Evolutionary conservation across 2,113 vertebrate genomes (phyloP), one percentile per base, ranked within the genome.

Genomic region (Mesitornis unicolor): DNA sequence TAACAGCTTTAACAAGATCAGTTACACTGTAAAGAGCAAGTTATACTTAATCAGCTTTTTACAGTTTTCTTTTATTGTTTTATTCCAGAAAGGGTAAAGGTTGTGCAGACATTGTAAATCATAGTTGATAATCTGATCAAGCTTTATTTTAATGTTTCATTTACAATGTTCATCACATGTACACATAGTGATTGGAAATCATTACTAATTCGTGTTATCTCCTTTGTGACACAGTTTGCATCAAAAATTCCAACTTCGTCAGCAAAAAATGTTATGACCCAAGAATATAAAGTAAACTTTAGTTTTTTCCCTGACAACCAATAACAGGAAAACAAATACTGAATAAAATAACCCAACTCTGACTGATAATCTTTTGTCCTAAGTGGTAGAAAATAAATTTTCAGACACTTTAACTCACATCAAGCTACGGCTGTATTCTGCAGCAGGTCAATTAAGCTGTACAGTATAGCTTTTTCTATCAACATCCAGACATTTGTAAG

Each of bases 261-360:
- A 76, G 47, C 0, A 0, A 76, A 91, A 84, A 77, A 43, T 7
- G 0, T 64, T 53, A 20, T n/a, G 64, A 80, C 3, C 10, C 13
- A 60, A 70, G 50, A 70, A 74, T 54, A 81, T 65, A 77, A 67
- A 89, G 25, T 18, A 28, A 84, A 85, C 4, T 68, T 91, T 13
- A 16, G 19, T 40, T 89, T 18, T n/a, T 91, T 90, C 26, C 10
- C 2, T n/a, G 4, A 48, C 18, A 68, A 75, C 56, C 18, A 54
- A 36, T 35, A 71, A 8, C 20, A 48, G 33, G 14, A 11, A 61
- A 84, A 54, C 8, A 85, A 77, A 6, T 7, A 26, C 0, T 16
- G 14, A 33, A 48, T 25, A 36, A 83, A 38, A 74, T 40, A 60
- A 0, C 0, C 15, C 35, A 60, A 0, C 0, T 12, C 35, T 28